A percentile compares a stretch with the other conserved stretches of the same genome.
These are phyloP conservation scores for Brachyistius frenatus DNA, from an alignment of 2,113 vertebrate genomes.

Conservation along the genomic window DNA sequence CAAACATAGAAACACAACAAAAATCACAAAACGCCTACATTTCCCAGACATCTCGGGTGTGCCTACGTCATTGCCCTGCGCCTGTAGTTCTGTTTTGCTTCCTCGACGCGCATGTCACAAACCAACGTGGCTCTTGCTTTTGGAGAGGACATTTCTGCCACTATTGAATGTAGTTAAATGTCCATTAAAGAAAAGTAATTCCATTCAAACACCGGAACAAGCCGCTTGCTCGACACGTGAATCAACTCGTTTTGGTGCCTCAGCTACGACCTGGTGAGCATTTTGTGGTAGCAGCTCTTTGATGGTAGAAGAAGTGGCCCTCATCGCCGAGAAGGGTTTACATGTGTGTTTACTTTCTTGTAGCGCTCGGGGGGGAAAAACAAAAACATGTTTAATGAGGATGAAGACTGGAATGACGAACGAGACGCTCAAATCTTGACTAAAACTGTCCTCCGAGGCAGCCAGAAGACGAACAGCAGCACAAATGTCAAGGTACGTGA, in stretches of 20 bases:
- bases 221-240: neutral
- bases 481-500: constrained; percentile 50
- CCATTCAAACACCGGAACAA: neutral
- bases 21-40: constrained; percentile 29
- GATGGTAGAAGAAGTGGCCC: neutral
- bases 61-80: constrained; percentile 60
- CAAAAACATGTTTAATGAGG: constrained; percentile 83
- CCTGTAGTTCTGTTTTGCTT: constrained; percentile 61
- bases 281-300: neutral
- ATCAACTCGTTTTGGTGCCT: neutral
- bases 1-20: too few relatives aligned
- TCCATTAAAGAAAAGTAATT: neutral
- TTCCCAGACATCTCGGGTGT: constrained; percentile 24
- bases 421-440: constrained; percentile 40
- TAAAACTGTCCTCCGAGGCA: constrained; percentile 13
- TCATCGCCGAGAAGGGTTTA: too few relatives aligned
- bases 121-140: constrained; percentile 64
- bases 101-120: constrained; percentile 38
- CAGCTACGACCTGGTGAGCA: constrained; percentile 7
- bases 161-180: neutral
- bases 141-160: neutral
- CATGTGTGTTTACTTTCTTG: neutral
- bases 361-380: neutral
- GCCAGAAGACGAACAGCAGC: constrained; percentile 15
- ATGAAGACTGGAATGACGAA: constrained; percentile 83